These are phyloP conservation scores for Scaptodrosophila lebanonensis DNA, from an alignment of 1,140 invertebrate genomes.

Conservation along the genomic window DNA sequence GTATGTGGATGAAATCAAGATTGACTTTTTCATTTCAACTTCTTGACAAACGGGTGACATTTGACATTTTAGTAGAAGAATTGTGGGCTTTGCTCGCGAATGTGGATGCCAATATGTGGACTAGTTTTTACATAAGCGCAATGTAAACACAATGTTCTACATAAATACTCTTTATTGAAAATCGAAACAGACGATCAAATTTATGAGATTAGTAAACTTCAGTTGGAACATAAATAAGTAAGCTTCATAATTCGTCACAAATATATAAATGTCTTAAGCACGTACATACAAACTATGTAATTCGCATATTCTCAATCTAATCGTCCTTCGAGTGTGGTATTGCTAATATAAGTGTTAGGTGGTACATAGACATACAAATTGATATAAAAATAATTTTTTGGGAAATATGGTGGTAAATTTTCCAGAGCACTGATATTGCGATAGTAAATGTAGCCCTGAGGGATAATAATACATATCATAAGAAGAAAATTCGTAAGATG, in stretches of 20 bases:
- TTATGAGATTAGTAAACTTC: too few relatives aligned
- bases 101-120: conserved; percentile 1
- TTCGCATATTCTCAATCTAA: too few relatives aligned
- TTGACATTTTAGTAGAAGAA: conserved; percentile 46
- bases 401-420: conserved; percentile 34
- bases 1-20: too few relatives aligned
- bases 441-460: conserved; percentile 31
- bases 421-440: conserved; percentile 32
- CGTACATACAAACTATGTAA: too few relatives aligned
- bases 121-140: too few relatives aligned
- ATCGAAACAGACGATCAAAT: too few relatives aligned
- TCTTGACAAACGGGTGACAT: conserved; percentile 51
- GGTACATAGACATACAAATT: conserved; percentile 38
- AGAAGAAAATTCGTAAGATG: too few relatives aligned
- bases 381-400: conserved; percentile 26
- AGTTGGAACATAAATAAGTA: too few relatives aligned
- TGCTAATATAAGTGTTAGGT: not conserved
- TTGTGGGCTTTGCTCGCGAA: not conserved
- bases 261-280: too few relatives aligned
- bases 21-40: conserved; percentile 24
- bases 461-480: not conserved
- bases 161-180: too few relatives aligned
- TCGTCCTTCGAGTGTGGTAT: conserved; percentile 14
- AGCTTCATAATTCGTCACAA: too few relatives aligned
- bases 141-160: too few relatives aligned